A percentile compares a stretch with the other conserved stretches of the same genome.
These are phyloP conservation scores for Xerus rutilus DNA, from an alignment of 2,797 vertebrate species.

Conservation along the genomic window DNA sequence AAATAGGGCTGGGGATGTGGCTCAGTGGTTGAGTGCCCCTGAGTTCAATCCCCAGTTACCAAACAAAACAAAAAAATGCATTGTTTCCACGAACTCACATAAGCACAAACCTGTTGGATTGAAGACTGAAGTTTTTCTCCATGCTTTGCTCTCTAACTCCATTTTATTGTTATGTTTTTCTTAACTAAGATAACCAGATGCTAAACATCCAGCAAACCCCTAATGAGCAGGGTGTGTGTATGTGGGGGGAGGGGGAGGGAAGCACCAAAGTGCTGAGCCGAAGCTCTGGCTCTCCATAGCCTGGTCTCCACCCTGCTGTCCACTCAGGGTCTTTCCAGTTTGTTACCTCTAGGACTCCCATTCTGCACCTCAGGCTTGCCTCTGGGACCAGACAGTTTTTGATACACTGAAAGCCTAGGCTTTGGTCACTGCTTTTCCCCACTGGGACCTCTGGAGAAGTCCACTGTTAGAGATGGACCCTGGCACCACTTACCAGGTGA, in stretches of 20 bases:
- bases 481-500: neutral
- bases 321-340: neutral
- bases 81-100: neutral
- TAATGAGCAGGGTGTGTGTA: neutral
- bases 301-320: neutral
- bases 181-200: conserved; percentile 26
- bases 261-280: neutral
- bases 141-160: neutral
- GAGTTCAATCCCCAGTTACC: too few species aligned
- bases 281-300: accelerated
- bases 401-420: neutral
- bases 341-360: neutral
- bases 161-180: neutral
- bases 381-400: neutral
- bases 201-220: neutral
- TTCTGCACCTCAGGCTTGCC: neutral
- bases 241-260: neutral
- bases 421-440: neutral
- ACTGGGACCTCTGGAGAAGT: neutral
- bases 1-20: too few species aligned
- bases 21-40: too few species aligned
- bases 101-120: neutral
- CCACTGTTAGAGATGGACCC: neutral
- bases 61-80: neutral
- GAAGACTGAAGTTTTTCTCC: neutral